Base-by-base conservation (phyloP, 2,113 vertebrate genomes). In the Hiodon alosoides region DNA sequence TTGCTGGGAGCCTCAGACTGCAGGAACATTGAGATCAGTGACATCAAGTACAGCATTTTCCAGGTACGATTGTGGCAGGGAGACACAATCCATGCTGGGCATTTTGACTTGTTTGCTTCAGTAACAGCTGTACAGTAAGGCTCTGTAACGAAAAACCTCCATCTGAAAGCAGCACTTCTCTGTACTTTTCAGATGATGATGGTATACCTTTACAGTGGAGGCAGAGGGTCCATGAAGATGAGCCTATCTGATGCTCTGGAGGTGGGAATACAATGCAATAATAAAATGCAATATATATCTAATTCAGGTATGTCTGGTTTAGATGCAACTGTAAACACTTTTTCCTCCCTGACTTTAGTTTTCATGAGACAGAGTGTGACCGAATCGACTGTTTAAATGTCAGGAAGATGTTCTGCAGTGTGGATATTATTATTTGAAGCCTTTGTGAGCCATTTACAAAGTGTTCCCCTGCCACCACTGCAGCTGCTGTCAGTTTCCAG, bases 161-260 rank as follows among this genome's bases (percentile, higher is more conserved):
- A 31, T 31, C 31, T 31, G 31, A 31, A 31, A 47, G 46, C 50
- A 7, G 52, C 61, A 31, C 16, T 14, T 51, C 14, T 66, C 11
- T n/a, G 78, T 53, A 75, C 4, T 57, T 77, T 83, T 0, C 86
- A 98, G 96, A 90, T 94, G 91, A 87, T 96, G 91, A 98, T 98
- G 96, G 91, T 88, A 78, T 95, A 95, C 69, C 88, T 98, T 31
- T 98, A 98, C 88, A 94, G 96, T 0, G 95, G 96, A 67, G 95
- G 94, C 17, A 92, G 94, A 0, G 93, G 94, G n/a, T 89, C 93
- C 53, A 88, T 93, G 85, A 84, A 87, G 17, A 89, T 94, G 73
- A 90, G 93, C 7, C 83, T 86, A 0, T 3, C 87, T 0, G 94
- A 97, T 68, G 88, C 94, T 79, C 74, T 94, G 71, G 91, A 95